Conservation (phyloP, 2,797 vertebrate species). For the Mus spretus region DNA sequence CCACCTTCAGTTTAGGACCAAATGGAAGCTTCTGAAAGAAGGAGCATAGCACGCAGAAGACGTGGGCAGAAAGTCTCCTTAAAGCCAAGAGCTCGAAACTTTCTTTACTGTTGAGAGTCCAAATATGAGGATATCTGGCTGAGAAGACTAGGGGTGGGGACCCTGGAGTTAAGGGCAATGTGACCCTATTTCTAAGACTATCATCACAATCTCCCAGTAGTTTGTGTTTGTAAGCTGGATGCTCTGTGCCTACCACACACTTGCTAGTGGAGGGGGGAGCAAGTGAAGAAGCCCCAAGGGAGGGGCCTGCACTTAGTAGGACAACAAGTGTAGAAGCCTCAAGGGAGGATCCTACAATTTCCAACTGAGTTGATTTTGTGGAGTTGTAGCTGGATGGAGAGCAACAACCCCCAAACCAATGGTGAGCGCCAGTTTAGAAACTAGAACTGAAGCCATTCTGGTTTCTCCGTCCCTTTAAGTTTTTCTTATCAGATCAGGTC, state of each 20-base stretch:
- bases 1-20: conserved; percentile 32
- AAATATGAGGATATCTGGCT: neutral
- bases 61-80: neutral
- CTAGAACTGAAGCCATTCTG: conserved; percentile 79
- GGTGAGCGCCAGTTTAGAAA: conserved; percentile 79
- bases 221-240: neutral
- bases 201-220: neutral
- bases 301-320: conserved; percentile 48
- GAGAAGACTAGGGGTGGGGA: neutral
- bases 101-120: neutral
- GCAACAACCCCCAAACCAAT: conserved; percentile 23
- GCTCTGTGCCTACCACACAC: conserved; percentile 17
- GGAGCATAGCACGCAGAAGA: neutral
- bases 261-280: neutral
- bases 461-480: conserved; percentile 88
- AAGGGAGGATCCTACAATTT: conserved; percentile 35
- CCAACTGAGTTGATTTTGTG: conserved; percentile 62
- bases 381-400: conserved; percentile 7
- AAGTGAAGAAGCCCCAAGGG: conserved; percentile 30
- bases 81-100: neutral
- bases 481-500: conserved; percentile 89
- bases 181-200: neutral
- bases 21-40: neutral
- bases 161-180: neutral
- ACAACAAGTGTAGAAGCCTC: conserved; percentile 17